Base-by-base conservation (phyloP, 2,797 vertebrate genomes). In the Danio albolineatus region DNA sequence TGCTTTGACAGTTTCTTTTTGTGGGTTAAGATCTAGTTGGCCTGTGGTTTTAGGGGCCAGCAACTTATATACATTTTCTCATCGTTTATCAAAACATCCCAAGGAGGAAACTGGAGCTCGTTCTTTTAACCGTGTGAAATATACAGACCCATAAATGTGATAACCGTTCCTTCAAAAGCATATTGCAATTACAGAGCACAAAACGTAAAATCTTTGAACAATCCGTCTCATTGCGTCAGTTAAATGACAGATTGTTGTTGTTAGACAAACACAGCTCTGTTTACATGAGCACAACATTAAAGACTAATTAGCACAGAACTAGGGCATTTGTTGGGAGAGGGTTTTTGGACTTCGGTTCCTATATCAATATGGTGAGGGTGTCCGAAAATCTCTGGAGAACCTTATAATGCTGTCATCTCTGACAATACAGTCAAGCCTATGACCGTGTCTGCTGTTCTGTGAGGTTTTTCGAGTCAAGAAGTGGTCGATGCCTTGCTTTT, bases 341-440 rank as follows among this genome's bases (percentile, higher is more conserved):
- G 62, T 36, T 65, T 82, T 72, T 59, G n/a, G 59, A 51, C 76
- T 60, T 78, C 39, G 12, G 6, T 64, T 56, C 9, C 13, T 14
- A 9, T 53, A 53, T 51, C 16, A 39, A 17, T 60, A 28, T 39
- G 46, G 28, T 7, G 21, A 1, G 65, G 67, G 36, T 46, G 14
- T 56, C 73, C 62, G 10, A 62, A 80, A 73, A 44, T 73, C 67
- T 78, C 69, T 78, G 38, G 48, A 60, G 60, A 56, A 60, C 28
- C 4, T n/a, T 19, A 75, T 38, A 2, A 54, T 53, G 53, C 46
- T 59, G 53, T 76, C 17, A 73, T 10, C 51, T 21, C 12, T 5
- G 36, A 51, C 57, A 19, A 56, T 36, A 6, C 38, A 59, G 21
- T 51, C 8, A 70, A 36, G 12, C 36, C 10, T 9, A n/a, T 66